A percentile compares a stretch with the other conserved stretches of the same genome.
phyloP scores from a whole-genome alignment of 1,140 invertebrate genomes.

The Aphidius gifuensis region DNA sequence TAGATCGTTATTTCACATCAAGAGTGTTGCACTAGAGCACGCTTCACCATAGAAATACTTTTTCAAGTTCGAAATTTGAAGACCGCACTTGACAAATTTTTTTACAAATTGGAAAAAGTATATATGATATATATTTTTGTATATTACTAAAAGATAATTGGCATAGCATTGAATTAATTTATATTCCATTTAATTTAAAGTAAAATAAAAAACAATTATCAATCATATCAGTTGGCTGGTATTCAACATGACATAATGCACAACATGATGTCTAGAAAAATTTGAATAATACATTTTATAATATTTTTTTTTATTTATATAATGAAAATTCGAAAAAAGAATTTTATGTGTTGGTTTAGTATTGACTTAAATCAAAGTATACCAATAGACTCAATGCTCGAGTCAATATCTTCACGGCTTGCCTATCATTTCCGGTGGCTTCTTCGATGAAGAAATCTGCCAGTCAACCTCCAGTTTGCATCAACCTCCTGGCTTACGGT shows the following conservation, averaged over 20 bases:
- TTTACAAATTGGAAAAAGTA: slow-evolving; percentile 46
- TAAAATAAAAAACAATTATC: too few species aligned
- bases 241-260: too few species aligned
- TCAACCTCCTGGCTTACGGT: slow-evolving; percentile 28
- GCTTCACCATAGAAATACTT: slow-evolving; percentile 41
- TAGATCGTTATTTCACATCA: slow-evolving; percentile 48
- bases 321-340: too few species aligned
- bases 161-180: slow-evolving; percentile 20
- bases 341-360: too few species aligned
- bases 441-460: slow-evolving; percentile 54
- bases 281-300: too few species aligned
- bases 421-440: slow-evolving; percentile 54
- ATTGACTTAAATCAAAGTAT: too few species aligned
- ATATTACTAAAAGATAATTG: slow-evolving; percentile 51
- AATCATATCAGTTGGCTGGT: too few species aligned
- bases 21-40: slow-evolving; percentile 47
- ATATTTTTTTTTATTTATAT: too few species aligned
- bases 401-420: slow-evolving; percentile 31
- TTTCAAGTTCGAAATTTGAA: slow-evolving; percentile 43
- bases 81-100: slow-evolving; percentile 38
- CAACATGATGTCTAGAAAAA: too few species aligned
- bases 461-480: slow-evolving; percentile 45
- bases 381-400: neutral
- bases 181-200: too few species aligned
- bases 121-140: slow-evolving; percentile 19